Base-by-base conservation (phyloP, 2,888 invertebrate species). In the Drosophila vallismaia region DNA sequence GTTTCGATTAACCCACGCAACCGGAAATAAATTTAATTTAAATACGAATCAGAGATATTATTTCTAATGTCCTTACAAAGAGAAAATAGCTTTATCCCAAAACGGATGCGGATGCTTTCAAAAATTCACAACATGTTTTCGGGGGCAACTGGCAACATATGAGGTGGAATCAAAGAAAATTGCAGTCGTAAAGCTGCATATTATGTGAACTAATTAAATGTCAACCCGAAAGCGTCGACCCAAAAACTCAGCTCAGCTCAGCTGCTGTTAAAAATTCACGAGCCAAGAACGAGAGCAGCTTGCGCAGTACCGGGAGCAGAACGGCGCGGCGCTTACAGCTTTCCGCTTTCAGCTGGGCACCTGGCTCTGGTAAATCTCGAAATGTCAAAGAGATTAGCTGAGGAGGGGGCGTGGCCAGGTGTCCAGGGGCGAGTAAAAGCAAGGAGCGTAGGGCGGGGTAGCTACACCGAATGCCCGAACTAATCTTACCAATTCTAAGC, bases 401-500 rank as follows among this genome's bases (percentile, higher is more conserved):
- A 49, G 76, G 49, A 49, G 36, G 26, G 51, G 64, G 55, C 64
- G 63, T 52, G 64, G 66, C 51, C 9, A n/a, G 38, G 29, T 49
- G n/a, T n/a, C n/a, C n/a, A 29, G 28, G 42, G 6, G 40, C 40
- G 8, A 4, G 42, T 38, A 24, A 12, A 28, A 19, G 19, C 19
- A 19, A 19, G 19, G 19, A 19, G 57, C n/a, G 29, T 26, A 8
- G 40, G 40, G 40, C 12, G 40, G 36, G 56, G 54, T 19, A 36
- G 36, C 75, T 53, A 57, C 75, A 70, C 81, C 84, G 59, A 81
- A 80, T 67, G 69, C 54, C 50, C 71, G 8, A 70, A 83, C 86
- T 87, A 87, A 83, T 83, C 79, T 79, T 79, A 79, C 77, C 88
- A 87, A 85, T 87, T 87, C 87, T 73, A 79, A 74, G 88, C 79